Base-by-base conservation (phyloP, 2,888 invertebrate genomes). In the Drosophila nigritarsus region DNA sequence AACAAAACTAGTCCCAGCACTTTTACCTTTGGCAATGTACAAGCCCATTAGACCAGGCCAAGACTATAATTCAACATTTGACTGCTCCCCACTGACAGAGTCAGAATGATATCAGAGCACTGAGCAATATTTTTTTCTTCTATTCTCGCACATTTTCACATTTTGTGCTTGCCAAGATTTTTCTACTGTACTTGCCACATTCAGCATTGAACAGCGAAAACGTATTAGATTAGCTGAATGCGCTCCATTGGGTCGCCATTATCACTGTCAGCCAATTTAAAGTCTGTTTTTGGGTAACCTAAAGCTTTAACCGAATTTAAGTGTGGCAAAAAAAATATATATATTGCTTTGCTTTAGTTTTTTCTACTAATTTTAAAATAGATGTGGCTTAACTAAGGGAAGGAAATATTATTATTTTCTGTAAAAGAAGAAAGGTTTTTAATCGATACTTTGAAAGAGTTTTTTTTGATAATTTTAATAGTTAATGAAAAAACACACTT, bases 11-110 rank as follows among this genome's bases (percentile, higher is more conserved):
- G 55, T 65, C 54, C 58, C 48, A 55, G 45, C 58, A 61, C 38
- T 72, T 66, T 60, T 61, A 78, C 62, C 65, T 64, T 58, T 66
- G 18, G 29, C 65, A 36, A 64, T 66, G 61, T 72, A 51, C 61
- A 66, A 61, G 53, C 60, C 53, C 53, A 66, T 81, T 61, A 58
- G 64, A 66, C 61, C 58, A 59, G 70, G 54, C 67, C 65, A 32
- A 56, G 75, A 27, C 77, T 78, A 85, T 90, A 78, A 83, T 78
- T 85, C 89, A 85, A 81, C 65, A 83, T 72, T 83, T 75, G 65
- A 68, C 65, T 69, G 53, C 48, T 51, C 53, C 63, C 49, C 51
- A 38, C 45, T 56, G 54, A 54, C 45, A 29, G n/a, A 59, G 59
- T 58, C 58, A 64, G 50, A 51, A 51, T 65, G 79, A 51, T 74